phyloP scores from a whole-genome alignment of 2,797 vertebrate genomes.

The Hyperoplus immaculatus region DNA sequence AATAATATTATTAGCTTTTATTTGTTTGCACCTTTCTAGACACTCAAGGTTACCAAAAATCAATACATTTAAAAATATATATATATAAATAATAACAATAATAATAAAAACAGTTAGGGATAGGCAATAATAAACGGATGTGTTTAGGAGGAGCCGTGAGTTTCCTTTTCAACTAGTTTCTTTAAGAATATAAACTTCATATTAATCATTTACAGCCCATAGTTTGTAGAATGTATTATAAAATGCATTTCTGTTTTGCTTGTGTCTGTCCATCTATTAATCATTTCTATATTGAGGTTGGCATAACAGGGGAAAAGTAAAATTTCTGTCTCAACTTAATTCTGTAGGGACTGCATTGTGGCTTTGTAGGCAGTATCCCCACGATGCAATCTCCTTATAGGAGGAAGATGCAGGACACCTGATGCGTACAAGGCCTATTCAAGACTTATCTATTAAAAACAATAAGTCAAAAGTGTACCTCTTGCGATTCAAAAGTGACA shows the following conservation, averaged over 20 bases:
- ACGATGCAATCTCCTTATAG: not conserved
- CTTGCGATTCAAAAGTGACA: conserved; percentile 93
- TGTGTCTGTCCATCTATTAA: not conserved
- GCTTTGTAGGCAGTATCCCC: not conserved
- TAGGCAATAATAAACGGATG: too few relatives aligned
- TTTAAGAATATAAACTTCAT: not conserved
- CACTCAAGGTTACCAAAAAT: too few relatives aligned
- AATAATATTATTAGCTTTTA: too few relatives aligned
- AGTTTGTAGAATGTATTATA: too few relatives aligned
- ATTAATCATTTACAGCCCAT: not conserved
- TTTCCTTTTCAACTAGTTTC: not conserved
- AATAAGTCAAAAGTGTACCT: conserved; percentile 79
- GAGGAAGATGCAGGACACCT: not conserved
- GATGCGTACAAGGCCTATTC: not conserved
- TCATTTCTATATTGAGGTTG: not conserved
- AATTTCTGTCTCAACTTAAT: not conserved
- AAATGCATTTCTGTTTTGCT: not conserved
- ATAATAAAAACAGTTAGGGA: too few relatives aligned
- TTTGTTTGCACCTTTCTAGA: too few relatives aligned
- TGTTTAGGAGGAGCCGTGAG: too few relatives aligned
- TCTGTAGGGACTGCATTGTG: not conserved
- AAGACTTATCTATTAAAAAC: not conserved
- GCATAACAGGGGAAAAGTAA: not conserved
- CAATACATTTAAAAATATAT: too few relatives aligned
- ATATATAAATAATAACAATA: too few relatives aligned